Evolutionary conservation across 2,797 vertebrate genomes (phyloP).

Genomic region (Furcifer pardalis): DNA sequence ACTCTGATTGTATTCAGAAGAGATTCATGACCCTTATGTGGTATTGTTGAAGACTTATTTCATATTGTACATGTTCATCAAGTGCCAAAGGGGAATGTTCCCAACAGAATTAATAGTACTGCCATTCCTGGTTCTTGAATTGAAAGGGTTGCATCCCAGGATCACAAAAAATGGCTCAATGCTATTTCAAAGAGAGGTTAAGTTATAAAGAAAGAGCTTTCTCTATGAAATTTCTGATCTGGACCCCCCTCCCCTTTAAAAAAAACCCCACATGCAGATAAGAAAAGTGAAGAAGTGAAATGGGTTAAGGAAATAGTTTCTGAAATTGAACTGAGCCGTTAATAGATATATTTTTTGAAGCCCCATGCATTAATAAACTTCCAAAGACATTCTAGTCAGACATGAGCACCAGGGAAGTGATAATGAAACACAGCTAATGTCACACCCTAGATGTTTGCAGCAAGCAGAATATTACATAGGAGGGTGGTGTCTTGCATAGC

Average conservation of each 20-base stretch:
- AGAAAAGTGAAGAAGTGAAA: conserved; percentile 59
- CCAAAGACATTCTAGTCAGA: conserved; percentile 52
- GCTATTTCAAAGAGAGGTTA: conserved; percentile 3
- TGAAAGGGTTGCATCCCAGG: background rate
- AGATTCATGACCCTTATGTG: conserved; percentile 13
- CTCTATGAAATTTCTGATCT: conserved; percentile 3
- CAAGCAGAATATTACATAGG: conserved; percentile 58
- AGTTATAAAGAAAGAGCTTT: conserved; percentile 11
- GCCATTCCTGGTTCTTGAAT: conserved; percentile 27
- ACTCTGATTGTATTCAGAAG: conserved; percentile 27
- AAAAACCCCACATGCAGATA: conserved; percentile 34
- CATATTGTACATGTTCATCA: conserved; percentile 30
- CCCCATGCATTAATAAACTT: conserved; percentile 60
- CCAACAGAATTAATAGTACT: conserved; percentile 13
- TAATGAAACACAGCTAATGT: conserved; percentile 67
- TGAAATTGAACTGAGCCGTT: conserved; percentile 36
- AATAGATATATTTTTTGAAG: conserved; percentile 62
- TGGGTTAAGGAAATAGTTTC: conserved; percentile 48
- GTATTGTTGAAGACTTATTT: background rate
- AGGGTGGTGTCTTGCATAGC: conserved; percentile 67
- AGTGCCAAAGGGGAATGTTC: conserved; percentile 26
- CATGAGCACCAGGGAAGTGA: conserved; percentile 59
- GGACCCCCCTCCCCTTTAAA: conserved; percentile 20
- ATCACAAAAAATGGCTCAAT: conserved; percentile 18
- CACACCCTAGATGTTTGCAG: conserved; percentile 66